Evolutionary conservation across 1,140 invertebrate genomes (phyloP), one percentile per base, ranked within the genome.

Genomic region (Drosophila parabipectinata): DNA sequence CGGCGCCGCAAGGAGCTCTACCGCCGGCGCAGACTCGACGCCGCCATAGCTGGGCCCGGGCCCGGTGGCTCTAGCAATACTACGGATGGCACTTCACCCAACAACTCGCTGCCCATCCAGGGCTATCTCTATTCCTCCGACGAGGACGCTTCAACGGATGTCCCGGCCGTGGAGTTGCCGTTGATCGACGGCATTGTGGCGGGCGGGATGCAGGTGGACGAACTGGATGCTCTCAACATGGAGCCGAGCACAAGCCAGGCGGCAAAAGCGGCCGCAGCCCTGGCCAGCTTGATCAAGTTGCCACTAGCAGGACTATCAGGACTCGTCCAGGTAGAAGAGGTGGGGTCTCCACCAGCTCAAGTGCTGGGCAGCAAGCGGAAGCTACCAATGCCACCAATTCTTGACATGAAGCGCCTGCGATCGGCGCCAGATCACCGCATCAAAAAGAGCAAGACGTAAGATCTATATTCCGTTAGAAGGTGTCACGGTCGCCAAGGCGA

Each of bases 1-100:
- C 93, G 95, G 3, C 93, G 94, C 1, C 93, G 96, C 30, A 96
- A 96, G 53, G 95, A 96, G 83, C 91, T 93, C 24, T 92, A 93
- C 3, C 93, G 93, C 32, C 72, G 79, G 0, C 67, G 93, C 6
- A 72, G 79, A 9, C 61, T 32, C 8, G 87, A 90, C 1, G 5
- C 50, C 8, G 41, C 12, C 15, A 47, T 26, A 1, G 6, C 28
- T 5, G 92, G 41, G 0, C 4, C 39, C 4, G 3, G 92, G 0
- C 4, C 39, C 4, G 3, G 92, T 8, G 87, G 93, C 14, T 4
- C 37, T 0, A 6, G 4, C n/a, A 28, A n/a, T 3, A 6, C 24
- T 3, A 6, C 24, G 9, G 14, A 28, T 0, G 66, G 28, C 8
- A 37, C 5, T 14, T 3, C 8, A 0, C 12, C 53, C 2, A 14